Conservation (phyloP, 2,113 vertebrate species). For the Heloderma charlesbogerti region DNA sequence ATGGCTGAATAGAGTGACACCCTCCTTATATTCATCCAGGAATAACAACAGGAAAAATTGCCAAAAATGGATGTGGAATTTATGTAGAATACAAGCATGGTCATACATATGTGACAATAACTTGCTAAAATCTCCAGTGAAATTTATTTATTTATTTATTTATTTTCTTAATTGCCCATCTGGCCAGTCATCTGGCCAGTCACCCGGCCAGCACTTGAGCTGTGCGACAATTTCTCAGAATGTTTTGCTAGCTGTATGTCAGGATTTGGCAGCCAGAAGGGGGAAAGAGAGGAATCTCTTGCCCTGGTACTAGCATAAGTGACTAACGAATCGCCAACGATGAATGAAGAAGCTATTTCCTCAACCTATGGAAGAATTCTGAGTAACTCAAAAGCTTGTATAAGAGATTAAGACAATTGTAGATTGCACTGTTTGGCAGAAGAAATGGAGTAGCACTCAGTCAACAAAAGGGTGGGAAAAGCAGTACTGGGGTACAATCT, state of each 20-base stretch:
- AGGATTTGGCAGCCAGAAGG: not conserved
- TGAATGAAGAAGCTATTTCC: not conserved
- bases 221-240: not conserved
- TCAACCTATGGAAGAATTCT: not conserved
- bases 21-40: not conserved
- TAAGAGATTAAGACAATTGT: not conserved
- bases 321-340: no score
- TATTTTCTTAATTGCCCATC: no score
- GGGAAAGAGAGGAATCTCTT: not conserved
- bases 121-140: not conserved
- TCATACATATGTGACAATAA: not conserved
- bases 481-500: no score
- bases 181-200: no score
- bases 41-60: not conserved
- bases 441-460: no score
- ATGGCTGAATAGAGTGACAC: not conserved
- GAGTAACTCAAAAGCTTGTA: not conserved
- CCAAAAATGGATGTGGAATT: not conserved
- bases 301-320: not conserved
- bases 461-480: no score
- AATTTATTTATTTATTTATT: no score
- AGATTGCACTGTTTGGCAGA: not conserved
- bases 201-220: not conserved
- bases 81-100: not conserved
- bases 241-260: no score